Evolutionary conservation across 2,113 vertebrate species (phyloP), one percentile per base, ranked within the genome.

Genomic region (Alethe castanea): DNA sequence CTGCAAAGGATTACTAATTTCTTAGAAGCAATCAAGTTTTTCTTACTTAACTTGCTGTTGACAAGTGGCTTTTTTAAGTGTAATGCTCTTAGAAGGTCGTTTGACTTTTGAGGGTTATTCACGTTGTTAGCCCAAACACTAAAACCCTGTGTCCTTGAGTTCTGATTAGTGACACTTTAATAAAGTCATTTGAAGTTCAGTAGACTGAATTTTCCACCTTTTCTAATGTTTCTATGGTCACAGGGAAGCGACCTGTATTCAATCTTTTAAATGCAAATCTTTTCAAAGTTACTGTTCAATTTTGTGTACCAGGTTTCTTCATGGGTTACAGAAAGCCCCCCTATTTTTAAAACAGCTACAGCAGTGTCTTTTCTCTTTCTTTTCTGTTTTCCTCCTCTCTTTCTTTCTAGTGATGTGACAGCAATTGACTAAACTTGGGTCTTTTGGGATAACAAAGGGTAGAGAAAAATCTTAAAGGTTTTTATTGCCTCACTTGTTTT

Each of bases 151-250:
- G 98, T 99, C 98, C 98, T 97, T 98, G 97, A 91, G 92, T 98
- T 98, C 98, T 99, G 99, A 99, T 99, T 99, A 99, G 99, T 99
- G 98, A 99, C 98, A 98, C 98, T 99, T 99, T 99, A 99, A 99
- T 99, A 99, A 99, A 99, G 99, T 99, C 98, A 98, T 99, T 98
- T 98, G 98, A 98, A 45, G 44, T 45, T 45, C 44, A 45, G 44
- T 45, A 45, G 47, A 48, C 47, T 48, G 47, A 48, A 48, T 48
- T 54, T 54, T 54, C 53, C 53, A 54, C 29, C 53, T 54, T 99
- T 99, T 98, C 98, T 98, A 97, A 97, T 98, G 99, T 99, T 99
- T 98, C 99, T 99, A 99, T 99, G 99, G 99, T 97, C 99, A 98
- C 99, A 87, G 97, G 96, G 97, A 98, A 98, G 98, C 96, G 96